Evolutionary conservation across 30 jellyfish, hydroid and myxozoan species (phyloP), one percentile per base, ranked within the genome.

Genomic region (Aurelia sp.): DNA sequence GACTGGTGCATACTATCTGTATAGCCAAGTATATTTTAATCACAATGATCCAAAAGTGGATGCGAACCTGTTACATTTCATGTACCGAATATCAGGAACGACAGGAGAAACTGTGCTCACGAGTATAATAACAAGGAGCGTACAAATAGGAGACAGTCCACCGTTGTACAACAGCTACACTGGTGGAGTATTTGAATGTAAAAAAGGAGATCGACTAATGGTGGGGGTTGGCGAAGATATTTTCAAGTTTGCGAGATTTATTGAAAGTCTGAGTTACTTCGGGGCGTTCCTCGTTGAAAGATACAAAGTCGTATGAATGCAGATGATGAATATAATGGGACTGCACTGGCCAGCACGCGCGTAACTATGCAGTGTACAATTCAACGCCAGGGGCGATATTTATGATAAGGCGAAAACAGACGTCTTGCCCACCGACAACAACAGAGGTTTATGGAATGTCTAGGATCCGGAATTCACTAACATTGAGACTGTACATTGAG

Each of bases 231-330:
- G 90, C 18, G 90, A 86, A 24, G 90, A 86, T 38, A 77, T 75
- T 11, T 51, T 15, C 22, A 21, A 38, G 68, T 50, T 86, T 84
- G 95, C 84, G 22, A 57, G 33, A 71, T 75, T 62, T 66, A 60
- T 77, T 5, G 95, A 86, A 69, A 48, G 68, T 18, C 50, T 67
- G 3, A 86, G 90, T 63, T 86, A 86, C 72, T 86, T 86, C 48
- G 95, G 95, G 9, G 95, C 86, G 20, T 86, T 5, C 80, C 81
- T 86, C 58, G 73, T 86, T 67, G 80, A 86, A 50, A 64, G 90
- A 67, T 63, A 61, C 17, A 51, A 60, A 13, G 82, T 40, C 53
- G 51, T 10, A 50, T 48, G 68, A n/a, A 22, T 20, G 70, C 11
- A 13, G 61, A 38, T 73, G 41, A 58, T 44, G 55, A 44, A 44